Base-by-base conservation (phyloP, 1,140 invertebrate genomes). In the Drosophila biarmipes region DNA sequence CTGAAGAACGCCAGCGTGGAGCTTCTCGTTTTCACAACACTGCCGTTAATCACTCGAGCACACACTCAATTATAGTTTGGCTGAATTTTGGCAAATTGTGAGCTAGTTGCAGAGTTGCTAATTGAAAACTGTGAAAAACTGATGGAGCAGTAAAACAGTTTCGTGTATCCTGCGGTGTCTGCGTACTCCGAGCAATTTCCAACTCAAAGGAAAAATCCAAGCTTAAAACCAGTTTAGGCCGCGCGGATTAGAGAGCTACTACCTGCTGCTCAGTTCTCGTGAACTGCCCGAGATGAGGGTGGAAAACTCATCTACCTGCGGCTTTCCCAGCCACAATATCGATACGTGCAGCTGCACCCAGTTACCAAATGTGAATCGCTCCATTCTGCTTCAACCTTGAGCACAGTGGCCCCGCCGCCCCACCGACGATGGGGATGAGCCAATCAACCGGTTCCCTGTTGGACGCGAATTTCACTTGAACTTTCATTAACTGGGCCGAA, bases 381-480 rank as follows among this genome's bases (percentile, higher is more conserved):
- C 11, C n/a, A n/a, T 38, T 31, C 24, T 8, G 21, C 27, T 58
- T 42, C 74, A 86, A 86, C 84, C 84, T 89, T 87, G 84, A 78
- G 34, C 79, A 89, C 79, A 82, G 76, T 82, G 67, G 71, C 37
- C 56, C 57, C 38, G 34, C 40, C n/a, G 53, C 45, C 46, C 55
- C 21, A 82, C 67, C 54, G 63, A 78, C 57, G 52, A 69, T 57
- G 51, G 48, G 54, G 55, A 61, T 77, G 86, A 59, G 46, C 35
- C 69, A 76, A 51, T 64, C 57, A 82, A 86, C 82, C 79, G 84
- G 84, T 89, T 87, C 76, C 54, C 37, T 37, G 59, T 56, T 66
- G 45, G 49, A 48, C 66, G 71, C 84, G 68, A 74, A 89, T 87
- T 87, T 87, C 84, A 87, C 82, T 87, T 73, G 72, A 87, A 84